Base-by-base conservation (phyloP, 2,888 invertebrate genomes). In the Eupithecia subfuscata region DNA sequence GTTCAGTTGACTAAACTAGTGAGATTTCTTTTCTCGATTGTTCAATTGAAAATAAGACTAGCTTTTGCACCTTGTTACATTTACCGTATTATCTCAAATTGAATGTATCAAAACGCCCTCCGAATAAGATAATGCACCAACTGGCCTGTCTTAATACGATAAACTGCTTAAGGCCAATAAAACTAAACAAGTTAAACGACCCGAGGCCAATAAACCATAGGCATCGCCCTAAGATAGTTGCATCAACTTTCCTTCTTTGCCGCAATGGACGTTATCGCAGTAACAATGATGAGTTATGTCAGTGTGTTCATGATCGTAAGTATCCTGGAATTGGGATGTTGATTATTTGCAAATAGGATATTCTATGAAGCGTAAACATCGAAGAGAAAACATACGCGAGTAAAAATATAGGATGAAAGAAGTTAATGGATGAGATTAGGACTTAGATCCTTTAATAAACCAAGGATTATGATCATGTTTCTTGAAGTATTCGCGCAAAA, bases 141-240 rank as follows among this genome's bases (percentile, higher is more conserved):
- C 88, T 84, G 86, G 82, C 84, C 87, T 87, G 87, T 89, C 90
- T 92, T 92, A 91, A 93, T 90, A 91, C 90, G 90, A 92, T 93
- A 93, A 93, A 93, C 90, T 92, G 85, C 87, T 89, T 87, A 88
- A 89, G 85, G 78, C 85, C 89, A 92, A 93, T 93, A 91, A 93
- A 92, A 92, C 90, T 93, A 91, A 93, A 93, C 90, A 93, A 93
- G 92, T 92, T 91, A 90, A 92, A 91, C 89, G 89, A 86, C 84
- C 82, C 82, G 79, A 71, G 85, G 84, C 86, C 90, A 90, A 91
- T 92, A 91, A 92, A 91, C 86, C 85, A 89, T 83, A 81, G 75
- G 84, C 86, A 89, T 83, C 81, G 75, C 84, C 86, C 83, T 82
- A 84, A n/a, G 83, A 86, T 85, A 83, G 85, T 84, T 86, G 85